phyloP scores from a whole-genome alignment of 2,797 vertebrate genomes.

The Muscicapa comitata region DNA sequence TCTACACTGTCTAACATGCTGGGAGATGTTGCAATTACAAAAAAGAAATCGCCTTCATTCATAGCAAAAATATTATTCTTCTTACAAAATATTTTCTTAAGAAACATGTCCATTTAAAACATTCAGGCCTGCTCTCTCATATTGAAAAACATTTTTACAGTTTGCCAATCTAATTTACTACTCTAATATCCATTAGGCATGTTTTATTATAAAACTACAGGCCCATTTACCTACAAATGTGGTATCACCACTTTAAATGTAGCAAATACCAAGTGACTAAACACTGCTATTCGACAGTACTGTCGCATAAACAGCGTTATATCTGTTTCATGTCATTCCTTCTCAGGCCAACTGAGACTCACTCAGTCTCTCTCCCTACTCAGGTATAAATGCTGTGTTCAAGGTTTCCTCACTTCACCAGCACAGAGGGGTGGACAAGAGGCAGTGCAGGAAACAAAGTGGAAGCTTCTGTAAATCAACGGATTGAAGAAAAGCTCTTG shows the following conservation, averaged over 20 bases:
- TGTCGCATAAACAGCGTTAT: background rate
- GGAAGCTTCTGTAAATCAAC: background rate
- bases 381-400: background rate
- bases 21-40: background rate
- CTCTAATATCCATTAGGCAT: background rate
- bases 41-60: background rate
- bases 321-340: background rate
- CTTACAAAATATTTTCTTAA: background rate
- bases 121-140: background rate
- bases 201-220: background rate
- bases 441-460: background rate
- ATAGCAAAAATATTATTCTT: background rate
- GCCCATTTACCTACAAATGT: background rate
- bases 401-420: background rate
- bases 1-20: background rate
- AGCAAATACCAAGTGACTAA: background rate
- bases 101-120: background rate
- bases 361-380: background rate
- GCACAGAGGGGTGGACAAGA: background rate
- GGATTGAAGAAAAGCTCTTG: background rate
- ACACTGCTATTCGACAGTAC: background rate
- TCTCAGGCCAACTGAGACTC: background rate
- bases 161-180: background rate
- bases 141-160: background rate
- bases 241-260: background rate